Percentiles rank a stretch among this genome's conserved stretches.
phyloP scores from a whole-genome alignment of 37 sponge, comb jelly and placozoan genomes.

The Cladorhizidae sp. region DNA sequence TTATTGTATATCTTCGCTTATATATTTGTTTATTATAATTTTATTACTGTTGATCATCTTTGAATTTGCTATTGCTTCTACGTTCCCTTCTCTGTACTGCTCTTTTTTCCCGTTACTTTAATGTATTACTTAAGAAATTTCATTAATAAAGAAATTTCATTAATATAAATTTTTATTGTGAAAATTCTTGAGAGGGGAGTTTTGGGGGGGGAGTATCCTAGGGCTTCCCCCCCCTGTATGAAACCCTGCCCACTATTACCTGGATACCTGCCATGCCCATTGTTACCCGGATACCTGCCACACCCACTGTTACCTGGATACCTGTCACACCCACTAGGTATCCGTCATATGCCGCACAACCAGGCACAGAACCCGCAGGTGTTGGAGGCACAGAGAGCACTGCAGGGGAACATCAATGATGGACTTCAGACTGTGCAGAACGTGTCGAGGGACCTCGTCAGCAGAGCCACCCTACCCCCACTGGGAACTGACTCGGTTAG shows the following conservation, averaged over 20 bases:
- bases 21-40: too few species aligned
- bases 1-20: too few species aligned
- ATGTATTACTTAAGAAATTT: too few species aligned
- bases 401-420: constrained; percentile 47
- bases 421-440: constrained; percentile 27
- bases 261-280: not conserved
- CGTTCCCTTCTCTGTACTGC: too few species aligned
- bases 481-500: constrained; percentile 78
- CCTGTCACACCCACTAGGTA: constrained; percentile 8
- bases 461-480: constrained; percentile 39
- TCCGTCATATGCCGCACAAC: constrained; percentile 3
- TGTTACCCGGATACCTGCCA: not conserved
- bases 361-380: constrained; percentile 55
- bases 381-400: constrained; percentile 64
- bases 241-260: not conserved
- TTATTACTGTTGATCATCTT: too few species aligned
- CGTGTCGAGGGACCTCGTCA: constrained; percentile 22
- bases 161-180: too few species aligned
- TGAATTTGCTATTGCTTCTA: too few species aligned
- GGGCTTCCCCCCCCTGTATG: too few species aligned
- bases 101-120: too few species aligned
- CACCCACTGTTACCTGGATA: constrained; percentile 15
- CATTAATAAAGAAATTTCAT: too few species aligned
- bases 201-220: too few species aligned
- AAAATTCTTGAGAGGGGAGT: too few species aligned